phyloP scores from a whole-genome alignment of 92 coral and sea anemone species.

The Actinostola sp. region DNA sequence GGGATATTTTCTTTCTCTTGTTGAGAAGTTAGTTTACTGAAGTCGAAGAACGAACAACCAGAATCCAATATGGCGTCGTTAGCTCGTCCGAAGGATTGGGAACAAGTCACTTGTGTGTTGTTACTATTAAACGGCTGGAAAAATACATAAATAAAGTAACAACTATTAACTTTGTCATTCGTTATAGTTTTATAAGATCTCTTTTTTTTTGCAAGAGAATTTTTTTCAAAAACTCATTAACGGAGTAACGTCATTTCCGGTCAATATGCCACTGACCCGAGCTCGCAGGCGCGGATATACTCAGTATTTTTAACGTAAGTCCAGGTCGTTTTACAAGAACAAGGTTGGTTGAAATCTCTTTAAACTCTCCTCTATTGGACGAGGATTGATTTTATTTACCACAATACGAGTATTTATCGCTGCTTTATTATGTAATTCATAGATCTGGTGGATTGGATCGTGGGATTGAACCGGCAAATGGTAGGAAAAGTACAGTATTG shows the following conservation, averaged over 20 bases:
- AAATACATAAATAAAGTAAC: not conserved
- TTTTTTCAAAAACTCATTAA: too few species aligned
- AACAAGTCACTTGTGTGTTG: not conserved
- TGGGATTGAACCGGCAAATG: not conserved
- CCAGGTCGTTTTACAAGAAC: too few species aligned
- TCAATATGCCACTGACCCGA: slow-evolving; percentile 3
- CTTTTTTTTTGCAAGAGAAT: not conserved
- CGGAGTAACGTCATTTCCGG: not conserved
- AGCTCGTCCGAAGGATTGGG: slow-evolving; percentile 3
- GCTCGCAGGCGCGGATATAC: not conserved
- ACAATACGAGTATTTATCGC: not conserved
- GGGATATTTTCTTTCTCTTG: slow-evolving; percentile 16
- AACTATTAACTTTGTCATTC: not conserved
- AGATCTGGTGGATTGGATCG: not conserved
- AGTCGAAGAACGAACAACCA: slow-evolving; percentile 13
- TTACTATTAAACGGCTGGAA: not conserved
- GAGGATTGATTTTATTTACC: not conserved
- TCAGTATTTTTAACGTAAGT: too few species aligned
- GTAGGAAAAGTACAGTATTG: not conserved
- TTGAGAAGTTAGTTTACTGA: slow-evolving; percentile 27
- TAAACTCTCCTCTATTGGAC: not conserved
- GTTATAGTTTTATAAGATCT: not conserved
- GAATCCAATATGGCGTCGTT: slow-evolving; percentile 29
- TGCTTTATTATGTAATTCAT: not conserved
- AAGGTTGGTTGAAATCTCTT: not conserved